These are phyloP conservation scores for Actinemys pallida DNA, from an alignment of 2,113 vertebrate genomes.

Conservation along the genomic window DNA sequence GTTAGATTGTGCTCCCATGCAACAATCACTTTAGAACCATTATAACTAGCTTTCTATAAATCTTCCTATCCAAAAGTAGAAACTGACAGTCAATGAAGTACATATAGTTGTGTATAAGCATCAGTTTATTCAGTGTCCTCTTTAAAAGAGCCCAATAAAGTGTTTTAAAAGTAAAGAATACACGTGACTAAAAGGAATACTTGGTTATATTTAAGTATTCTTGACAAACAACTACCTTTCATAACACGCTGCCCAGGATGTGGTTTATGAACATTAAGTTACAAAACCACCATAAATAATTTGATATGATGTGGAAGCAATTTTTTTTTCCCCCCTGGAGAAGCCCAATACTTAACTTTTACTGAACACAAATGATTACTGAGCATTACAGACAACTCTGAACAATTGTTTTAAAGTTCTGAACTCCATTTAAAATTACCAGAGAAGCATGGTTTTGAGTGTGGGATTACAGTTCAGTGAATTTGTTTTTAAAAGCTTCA, in stretches of 20 bases:
- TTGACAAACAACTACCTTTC: constrained; percentile 26
- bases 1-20: background rate
- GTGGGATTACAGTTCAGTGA: background rate
- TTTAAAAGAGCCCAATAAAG: background rate
- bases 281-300: constrained; percentile 29
- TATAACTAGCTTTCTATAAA: background rate
- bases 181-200: background rate
- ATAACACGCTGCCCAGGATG: constrained; percentile 46
- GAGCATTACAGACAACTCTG: background rate
- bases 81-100: background rate
- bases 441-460: background rate
- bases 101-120: background rate
- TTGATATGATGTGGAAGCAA: background rate
- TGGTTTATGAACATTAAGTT: constrained; percentile 42
- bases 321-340: background rate
- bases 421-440: background rate
- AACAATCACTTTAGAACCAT: background rate
- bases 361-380: background rate
- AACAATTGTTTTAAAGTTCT: background rate
- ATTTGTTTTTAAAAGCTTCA: background rate
- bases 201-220: background rate
- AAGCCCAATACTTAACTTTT: background rate
- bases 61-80: background rate
- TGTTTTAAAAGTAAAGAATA: background rate
- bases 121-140: background rate